A percentile compares a stretch with the other conserved stretches of the same genome.
Conservation (phyloP, 2,113 vertebrate species). For the Cathartes aura region DNA sequence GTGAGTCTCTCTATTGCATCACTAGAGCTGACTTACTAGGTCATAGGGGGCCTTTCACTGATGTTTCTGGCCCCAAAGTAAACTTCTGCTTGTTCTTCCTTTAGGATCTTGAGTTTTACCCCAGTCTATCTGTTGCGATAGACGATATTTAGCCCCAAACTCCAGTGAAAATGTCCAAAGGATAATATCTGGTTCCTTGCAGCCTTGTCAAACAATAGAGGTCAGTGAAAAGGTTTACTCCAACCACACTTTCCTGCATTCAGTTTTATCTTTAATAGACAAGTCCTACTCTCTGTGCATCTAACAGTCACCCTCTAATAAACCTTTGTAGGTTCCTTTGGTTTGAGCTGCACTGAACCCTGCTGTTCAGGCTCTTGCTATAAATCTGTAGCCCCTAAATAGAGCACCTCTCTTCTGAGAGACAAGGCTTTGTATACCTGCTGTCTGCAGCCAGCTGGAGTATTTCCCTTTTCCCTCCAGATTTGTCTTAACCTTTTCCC, state of each 20-base stretch:
- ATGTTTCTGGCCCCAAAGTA: background rate
- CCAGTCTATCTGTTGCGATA: background rate
- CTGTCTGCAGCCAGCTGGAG: conserved; percentile 3
- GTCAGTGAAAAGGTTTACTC: conserved; percentile 47
- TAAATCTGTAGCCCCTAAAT: conserved; percentile 34
- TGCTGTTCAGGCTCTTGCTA: conserved; percentile 32
- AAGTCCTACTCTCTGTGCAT: conserved; percentile 30
- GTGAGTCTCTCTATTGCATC: background rate
- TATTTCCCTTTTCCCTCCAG: conserved; percentile 35
- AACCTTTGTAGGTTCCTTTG: conserved; percentile 62
- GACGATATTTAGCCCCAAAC: background rate
- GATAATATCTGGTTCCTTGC: background rate
- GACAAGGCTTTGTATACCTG: conserved; percentile 1
- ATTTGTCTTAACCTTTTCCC: conserved; percentile 41
- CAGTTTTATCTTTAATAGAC: conserved; percentile 52
- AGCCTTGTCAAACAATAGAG: conserved; percentile 31
- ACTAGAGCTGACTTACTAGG: background rate
- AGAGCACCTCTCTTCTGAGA: conserved; percentile 57
- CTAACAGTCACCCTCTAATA: conserved; percentile 32
- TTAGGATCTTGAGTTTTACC: background rate
- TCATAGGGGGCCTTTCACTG: background rate
- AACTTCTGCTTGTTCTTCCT: background rate
- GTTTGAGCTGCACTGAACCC: conserved; percentile 40
- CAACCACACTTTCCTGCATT: conserved; percentile 4
- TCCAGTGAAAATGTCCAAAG: background rate